Evolutionary conservation across 2,113 vertebrate genomes (phyloP), one percentile per base, ranked within the genome.

Genomic region (Carassius carassius): DNA sequence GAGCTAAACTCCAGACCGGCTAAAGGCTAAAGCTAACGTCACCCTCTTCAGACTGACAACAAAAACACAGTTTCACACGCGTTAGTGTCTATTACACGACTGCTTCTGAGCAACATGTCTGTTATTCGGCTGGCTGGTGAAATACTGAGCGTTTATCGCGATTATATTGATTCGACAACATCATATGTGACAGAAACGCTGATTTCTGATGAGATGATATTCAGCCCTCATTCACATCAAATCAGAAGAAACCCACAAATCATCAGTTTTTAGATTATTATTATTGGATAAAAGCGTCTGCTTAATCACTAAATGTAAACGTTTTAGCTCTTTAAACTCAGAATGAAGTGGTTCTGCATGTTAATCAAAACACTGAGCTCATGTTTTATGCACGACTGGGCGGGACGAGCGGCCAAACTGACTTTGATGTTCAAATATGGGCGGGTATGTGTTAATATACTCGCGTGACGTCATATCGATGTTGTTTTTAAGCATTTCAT

Each of bases 21-120:
- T 81, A 67, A 65, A 14, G 62, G 78, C 62, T 81, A 81, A 81
- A 63, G 78, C 78, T 80, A 80, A 80, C 37, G 35, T 3, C 3
- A 3, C 10, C 3, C 16, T 76, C n/a, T 44, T 4, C 5, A 6
- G 6, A 23, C 23, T 67, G 78, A 81, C 49, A 51, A 23, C 10
- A n/a, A n/a, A 44, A 44, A 14, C 37, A 44, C 0, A 0, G 6
- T 3, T 16, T n/a, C n/a, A 17, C 35, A 10, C 0, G 16, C 21
- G n/a, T 23, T 41, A 1, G 1, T 23, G 8, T 3, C 14, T 4
- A 37, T 11, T 21, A 37, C 37, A 37, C 32, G 2, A 1, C 16
- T 70, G 32, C 11, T 37, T 21, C 9, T 19, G 32, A 10, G 0
- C 1, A 35, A 35, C 29, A 4, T 58, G 10, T 56, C 9, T 35